Base-by-base conservation (phyloP, 1,140 invertebrate species). In the Drosophila mauritiana region DNA sequence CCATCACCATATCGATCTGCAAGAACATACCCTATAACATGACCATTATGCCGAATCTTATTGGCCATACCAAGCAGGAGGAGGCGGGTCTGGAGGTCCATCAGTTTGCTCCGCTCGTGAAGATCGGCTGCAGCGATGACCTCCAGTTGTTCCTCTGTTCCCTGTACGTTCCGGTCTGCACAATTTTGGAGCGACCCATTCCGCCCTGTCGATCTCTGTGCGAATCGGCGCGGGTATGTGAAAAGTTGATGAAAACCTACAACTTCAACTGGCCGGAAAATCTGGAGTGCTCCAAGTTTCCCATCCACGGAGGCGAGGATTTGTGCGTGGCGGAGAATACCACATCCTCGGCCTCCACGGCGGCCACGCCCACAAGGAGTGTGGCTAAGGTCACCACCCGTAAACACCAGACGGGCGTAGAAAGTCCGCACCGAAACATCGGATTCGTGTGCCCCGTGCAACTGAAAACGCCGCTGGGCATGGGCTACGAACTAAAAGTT, bases 91-190 rank as follows among this genome's bases (percentile, higher is more conserved):
- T 97, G 53, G 98, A 99, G 81, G 96, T 99, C 0, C 97, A 98
- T 91, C 97, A 98, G 90, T 99, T 98, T 91, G 97, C 97, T 61
- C 98, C 98, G 3, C 93, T 99, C n/a, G 96, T 99, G 1, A 99
- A 99, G 93, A 96, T 99, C 4, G 96, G 98, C 77, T 99, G 99
- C 92, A 98, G 97, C 73, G 95, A 97, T 0, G 97, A 99, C 92
- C 93, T 99, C 34, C 97, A 98, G 91, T 96, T 99, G 70, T 99
- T 99, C 92, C 93, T 99, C 17, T 99, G 99, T 93, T 97, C 98
- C 0, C 95, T 99, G 53, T 99, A 98, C 92, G 97, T 96, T 5
- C 99, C 99, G 0, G 96, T 99, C 0, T 99, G 99, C 91, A 98
- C 97, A 1, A 97, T 99, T 53, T 92, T 99, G 59, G 97, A 98